A percentile compares a stretch with the other conserved stretches of the same genome.
phyloP scores from a whole-genome alignment of 1,140 invertebrate genomes.

The Heliconius nattereri region DNA sequence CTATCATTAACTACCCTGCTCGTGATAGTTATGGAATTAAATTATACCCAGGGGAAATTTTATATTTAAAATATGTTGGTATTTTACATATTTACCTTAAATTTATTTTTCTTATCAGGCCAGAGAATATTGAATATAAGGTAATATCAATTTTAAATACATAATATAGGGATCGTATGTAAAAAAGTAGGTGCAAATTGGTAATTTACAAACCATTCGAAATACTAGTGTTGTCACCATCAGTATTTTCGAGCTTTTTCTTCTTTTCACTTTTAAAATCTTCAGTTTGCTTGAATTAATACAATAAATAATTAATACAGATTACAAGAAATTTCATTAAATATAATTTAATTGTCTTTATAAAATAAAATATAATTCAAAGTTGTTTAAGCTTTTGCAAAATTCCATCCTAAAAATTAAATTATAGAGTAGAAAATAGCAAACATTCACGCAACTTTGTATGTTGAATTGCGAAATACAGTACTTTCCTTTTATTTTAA shows the following conservation, averaged over 20 bases:
- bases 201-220: conserved; percentile 43
- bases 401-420: too few relatives aligned
- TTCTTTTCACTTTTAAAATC: conserved; percentile 3
- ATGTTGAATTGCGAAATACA: neutral
- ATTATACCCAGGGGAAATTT: neutral
- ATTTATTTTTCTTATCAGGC: too few relatives aligned
- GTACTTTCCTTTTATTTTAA: neutral
- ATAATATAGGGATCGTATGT: neutral
- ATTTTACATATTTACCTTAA: too few relatives aligned
- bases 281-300: conserved; percentile 1
- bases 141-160: too few relatives aligned
- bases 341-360: too few relatives aligned
- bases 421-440: too few relatives aligned
- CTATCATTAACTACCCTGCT: neutral
- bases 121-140: too few relatives aligned
- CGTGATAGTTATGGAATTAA: neutral
- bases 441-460: neutral
- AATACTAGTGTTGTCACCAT: conserved; percentile 39
- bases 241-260: neutral
- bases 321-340: too few relatives aligned
- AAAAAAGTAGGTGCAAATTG: neutral
- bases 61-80: neutral
- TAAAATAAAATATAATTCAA: too few relatives aligned
- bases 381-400: too few relatives aligned
- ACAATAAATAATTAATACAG: neutral